Evolutionary conservation across 2,888 invertebrate genomes (phyloP).

Genomic region (Pandemis heparana): DNA sequence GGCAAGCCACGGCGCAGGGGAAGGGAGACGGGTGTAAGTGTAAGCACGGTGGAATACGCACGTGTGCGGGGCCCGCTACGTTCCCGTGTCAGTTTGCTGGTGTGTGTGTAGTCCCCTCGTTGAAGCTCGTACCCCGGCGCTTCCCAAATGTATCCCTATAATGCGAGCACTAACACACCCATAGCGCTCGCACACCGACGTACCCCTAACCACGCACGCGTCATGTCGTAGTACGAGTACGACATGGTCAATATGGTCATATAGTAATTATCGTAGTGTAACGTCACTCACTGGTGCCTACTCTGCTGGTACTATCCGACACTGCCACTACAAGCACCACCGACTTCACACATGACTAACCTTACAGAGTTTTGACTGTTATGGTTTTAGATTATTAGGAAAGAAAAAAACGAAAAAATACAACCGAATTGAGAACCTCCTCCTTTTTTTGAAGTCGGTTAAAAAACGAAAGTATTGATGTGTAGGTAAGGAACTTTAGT

Average conservation of each 20-base stretch:
- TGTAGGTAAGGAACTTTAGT: neutral
- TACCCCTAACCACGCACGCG: constrained; percentile 36
- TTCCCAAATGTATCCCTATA: constrained; percentile 30
- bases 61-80: constrained; percentile 63
- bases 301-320: too few relatives aligned
- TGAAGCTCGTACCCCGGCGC: constrained; percentile 37
- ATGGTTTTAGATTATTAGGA: neutral
- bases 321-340: neutral
- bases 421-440: too few relatives aligned
- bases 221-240: constrained; percentile 48
- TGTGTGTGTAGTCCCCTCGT: constrained; percentile 36
- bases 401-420: neutral
- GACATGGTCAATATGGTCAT: neutral
- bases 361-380: neutral
- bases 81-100: constrained; percentile 40
- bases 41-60: constrained; percentile 62
- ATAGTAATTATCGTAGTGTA: neutral
- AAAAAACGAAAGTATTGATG: neutral
- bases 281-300: neutral
- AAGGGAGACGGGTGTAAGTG: constrained; percentile 54
- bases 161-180: constrained; percentile 26
- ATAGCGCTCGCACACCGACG: constrained; percentile 27
- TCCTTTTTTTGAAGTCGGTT: too few relatives aligned
- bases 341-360: neutral
- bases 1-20: constrained; percentile 56